Evolutionary conservation across 2,113 vertebrate genomes (phyloP).

Genomic region (Cochlearius cochlearius): DNA sequence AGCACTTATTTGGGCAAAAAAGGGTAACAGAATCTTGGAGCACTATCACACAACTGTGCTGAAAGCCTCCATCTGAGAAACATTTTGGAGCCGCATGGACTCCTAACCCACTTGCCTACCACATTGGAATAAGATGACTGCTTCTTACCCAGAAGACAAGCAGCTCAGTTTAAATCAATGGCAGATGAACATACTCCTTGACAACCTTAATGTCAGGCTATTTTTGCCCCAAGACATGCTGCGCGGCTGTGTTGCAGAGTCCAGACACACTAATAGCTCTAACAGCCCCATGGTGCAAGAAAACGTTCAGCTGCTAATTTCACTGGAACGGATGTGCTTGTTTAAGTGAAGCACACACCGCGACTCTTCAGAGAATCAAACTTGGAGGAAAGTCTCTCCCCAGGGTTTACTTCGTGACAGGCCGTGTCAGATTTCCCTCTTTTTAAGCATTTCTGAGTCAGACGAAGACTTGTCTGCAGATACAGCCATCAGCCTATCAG

Average conservation of each 20-base stretch:
- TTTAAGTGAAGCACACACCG: neutral
- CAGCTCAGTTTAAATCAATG: neutral
- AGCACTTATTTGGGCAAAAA: neutral
- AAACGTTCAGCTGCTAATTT: neutral
- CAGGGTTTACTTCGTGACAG: neutral
- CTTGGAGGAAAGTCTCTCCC: neutral
- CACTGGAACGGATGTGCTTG: neutral
- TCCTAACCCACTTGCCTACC: neutral
- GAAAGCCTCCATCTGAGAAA: neutral
- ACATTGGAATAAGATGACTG: neutral
- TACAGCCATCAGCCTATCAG: neutral
- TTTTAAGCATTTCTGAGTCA: neutral
- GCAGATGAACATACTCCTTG: neutral
- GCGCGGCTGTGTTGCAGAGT: neutral
- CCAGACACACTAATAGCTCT: neutral
- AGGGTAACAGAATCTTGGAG: neutral
- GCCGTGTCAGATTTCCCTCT: neutral
- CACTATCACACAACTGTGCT: neutral
- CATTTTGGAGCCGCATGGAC: rapidly evolving
- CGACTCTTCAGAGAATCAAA: neutral
- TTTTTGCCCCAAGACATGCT: neutral
- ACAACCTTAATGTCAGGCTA: neutral
- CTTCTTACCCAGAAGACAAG: neutral
- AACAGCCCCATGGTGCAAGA: neutral
- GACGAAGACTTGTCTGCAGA: neutral